A percentile compares a stretch with the other conserved stretches of the same genome.
phyloP scores from a whole-genome alignment of 2,113 vertebrate genomes.

The Heloderma charlesbogerti region DNA sequence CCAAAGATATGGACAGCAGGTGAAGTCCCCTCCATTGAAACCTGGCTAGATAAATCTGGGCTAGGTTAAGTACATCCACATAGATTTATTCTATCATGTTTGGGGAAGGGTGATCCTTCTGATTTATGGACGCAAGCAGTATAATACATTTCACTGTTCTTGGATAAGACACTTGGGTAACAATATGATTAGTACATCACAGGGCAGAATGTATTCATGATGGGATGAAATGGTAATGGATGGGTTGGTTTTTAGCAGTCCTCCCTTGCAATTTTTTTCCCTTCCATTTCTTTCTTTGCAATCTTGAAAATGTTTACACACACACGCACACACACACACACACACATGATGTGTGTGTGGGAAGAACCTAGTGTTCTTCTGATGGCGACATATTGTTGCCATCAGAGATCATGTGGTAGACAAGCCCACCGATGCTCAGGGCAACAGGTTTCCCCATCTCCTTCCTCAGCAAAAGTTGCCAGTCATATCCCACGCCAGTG shows the following conservation, averaged over 20 bases:
- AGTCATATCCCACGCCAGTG: background rate
- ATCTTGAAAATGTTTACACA: background rate
- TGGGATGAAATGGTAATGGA: background rate
- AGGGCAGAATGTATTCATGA: background rate
- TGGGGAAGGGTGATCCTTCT: background rate
- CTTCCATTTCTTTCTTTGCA: background rate
- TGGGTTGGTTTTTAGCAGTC: background rate
- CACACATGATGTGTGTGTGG: background rate
- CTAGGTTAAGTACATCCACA: background rate
- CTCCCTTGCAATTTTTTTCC: background rate
- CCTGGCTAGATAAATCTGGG: background rate
- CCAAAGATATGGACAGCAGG: background rate
- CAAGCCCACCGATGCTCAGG: background rate
- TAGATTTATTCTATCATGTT: background rate
- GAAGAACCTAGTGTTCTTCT: background rate
- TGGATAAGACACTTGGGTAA: background rate
- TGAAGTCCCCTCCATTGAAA: background rate
- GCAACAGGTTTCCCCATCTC: background rate
- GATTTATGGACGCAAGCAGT: conserved; percentile 11
- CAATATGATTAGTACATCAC: conserved; percentile 7
- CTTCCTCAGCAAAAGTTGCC: background rate
- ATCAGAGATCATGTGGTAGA: background rate
- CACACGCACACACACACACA: too few species aligned
- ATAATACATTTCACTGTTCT: background rate
- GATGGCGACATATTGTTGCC: too few species aligned